Evolutionary conservation across 2,797 vertebrate species (phyloP), one percentile per base, ranked within the genome.

Genomic region (Cossypha caffra): DNA sequence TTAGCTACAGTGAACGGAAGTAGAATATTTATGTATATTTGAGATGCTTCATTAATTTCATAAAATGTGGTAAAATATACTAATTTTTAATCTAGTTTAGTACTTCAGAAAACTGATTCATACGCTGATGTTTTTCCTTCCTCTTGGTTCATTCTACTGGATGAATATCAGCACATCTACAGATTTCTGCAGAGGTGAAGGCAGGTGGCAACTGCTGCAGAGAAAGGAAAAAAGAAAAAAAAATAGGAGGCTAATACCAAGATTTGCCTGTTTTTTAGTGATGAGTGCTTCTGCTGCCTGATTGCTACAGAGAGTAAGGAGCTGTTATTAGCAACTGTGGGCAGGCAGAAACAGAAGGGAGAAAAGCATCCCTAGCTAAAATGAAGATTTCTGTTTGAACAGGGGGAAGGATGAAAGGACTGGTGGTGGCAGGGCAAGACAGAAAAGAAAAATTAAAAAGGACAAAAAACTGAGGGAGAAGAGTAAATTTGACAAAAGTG

Each of bases 281-380:
- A 47, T 94, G 75, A 91, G 71, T 92, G 76, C 69, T 92, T 93
- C 92, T 97, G 84, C 75, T 95, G 78, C 73, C 72, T 95, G 92
- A 97, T 96, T 95, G 61, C 92, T 96, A 80, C 24, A 95, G 89
- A 96, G 94, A 95, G 84, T 88, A 67, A 94, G 86, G 67, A 96
- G 84, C 57, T 90, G 94, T 76, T 96, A 93, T 96, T 96, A 97
- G 69, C 78, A 93, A 87, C 84, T 73, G 86, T 95, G 91, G 85
- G 86, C 81, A 93, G 81, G 83, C 59, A 92, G 72, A 79, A 95
- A 52, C 64, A 95, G 78, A 92, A 91, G 64, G 62, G 29, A 92
- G 81, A 75, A 95, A 86, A 92, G 42, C 48, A 62, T 61, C 47
- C 42, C 63, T 10, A 64, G 54, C 55, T 67, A 80, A 88, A 95